Evolutionary conservation across 2,797 vertebrate genomes (phyloP).

Genomic region (Rhadinocentrus ornatus): DNA sequence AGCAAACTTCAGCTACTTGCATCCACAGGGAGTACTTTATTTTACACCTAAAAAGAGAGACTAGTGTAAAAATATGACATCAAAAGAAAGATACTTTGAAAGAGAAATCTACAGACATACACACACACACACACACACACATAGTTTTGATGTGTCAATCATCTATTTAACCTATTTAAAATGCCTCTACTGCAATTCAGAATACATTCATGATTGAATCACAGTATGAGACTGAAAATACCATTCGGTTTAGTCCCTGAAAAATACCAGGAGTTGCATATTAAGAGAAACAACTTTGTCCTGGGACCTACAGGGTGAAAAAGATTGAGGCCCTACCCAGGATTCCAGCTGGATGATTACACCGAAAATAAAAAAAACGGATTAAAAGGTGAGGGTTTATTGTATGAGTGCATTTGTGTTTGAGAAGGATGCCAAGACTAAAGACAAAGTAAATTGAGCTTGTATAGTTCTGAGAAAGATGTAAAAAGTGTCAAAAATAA

Average conservation of each 20-base stretch:
- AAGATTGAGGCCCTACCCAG: no score
- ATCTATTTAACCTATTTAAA: background rate
- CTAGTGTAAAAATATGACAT: conserved; percentile 20
- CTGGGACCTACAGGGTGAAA: no score
- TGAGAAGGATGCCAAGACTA: background rate
- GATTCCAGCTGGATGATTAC: no score
- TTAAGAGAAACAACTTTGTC: no score
- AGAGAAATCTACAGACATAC: background rate
- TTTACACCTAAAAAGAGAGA: conserved; percentile 32
- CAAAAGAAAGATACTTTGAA: background rate
- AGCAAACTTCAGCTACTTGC: conserved; percentile 22
- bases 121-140: background rate
- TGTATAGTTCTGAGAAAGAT: background rate
- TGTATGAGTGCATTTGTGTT: no score
- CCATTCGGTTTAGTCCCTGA: no score
- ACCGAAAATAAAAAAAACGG: no score
- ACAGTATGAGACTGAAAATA: no score
- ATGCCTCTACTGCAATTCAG: background rate
- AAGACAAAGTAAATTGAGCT: background rate
- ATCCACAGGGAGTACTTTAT: conserved; percentile 39
- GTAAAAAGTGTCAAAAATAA: conserved; percentile 8
- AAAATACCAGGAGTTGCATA: no score
- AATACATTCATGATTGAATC: background rate
- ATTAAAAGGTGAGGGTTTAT: no score
- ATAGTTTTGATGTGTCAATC: background rate